Conservation (phyloP, 2,113 vertebrate genomes). For the Syrmaticus mikado region DNA sequence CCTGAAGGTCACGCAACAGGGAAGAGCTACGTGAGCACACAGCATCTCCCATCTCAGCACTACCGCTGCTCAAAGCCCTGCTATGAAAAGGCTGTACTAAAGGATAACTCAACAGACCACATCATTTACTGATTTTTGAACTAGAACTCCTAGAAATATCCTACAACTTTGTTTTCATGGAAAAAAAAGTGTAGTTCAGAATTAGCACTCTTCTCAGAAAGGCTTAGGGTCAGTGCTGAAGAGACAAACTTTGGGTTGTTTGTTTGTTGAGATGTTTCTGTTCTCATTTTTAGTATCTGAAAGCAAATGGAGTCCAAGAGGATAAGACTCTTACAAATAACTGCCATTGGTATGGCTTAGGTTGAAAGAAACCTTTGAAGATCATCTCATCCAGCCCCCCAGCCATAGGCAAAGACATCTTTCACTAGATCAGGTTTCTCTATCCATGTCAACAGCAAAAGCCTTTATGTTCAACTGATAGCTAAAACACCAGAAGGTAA, state of each 20-base stretch:
- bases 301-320: not conserved
- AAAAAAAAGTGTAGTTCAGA: not conserved
- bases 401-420: not conserved
- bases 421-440: not conserved
- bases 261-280: no score
- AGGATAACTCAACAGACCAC: not conserved
- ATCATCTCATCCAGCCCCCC: not conserved
- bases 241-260: not conserved
- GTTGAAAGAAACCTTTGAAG: not conserved
- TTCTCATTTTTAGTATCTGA: not conserved
- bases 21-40: rapidly evolving
- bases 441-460: not conserved
- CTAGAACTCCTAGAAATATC: not conserved
- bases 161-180: not conserved
- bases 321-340: not conserved
- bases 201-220: not conserved
- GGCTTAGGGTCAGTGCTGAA: not conserved
- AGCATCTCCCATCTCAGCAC: not conserved
- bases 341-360: not conserved
- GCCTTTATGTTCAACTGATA: not conserved
- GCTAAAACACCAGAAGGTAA: not conserved
- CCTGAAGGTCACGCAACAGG: not conserved
- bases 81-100: not conserved
- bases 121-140: not conserved
- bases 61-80: not conserved